Evolutionary conservation across 2,888 invertebrate species (phyloP).

Genomic region (Tetragnatha montana): DNA sequence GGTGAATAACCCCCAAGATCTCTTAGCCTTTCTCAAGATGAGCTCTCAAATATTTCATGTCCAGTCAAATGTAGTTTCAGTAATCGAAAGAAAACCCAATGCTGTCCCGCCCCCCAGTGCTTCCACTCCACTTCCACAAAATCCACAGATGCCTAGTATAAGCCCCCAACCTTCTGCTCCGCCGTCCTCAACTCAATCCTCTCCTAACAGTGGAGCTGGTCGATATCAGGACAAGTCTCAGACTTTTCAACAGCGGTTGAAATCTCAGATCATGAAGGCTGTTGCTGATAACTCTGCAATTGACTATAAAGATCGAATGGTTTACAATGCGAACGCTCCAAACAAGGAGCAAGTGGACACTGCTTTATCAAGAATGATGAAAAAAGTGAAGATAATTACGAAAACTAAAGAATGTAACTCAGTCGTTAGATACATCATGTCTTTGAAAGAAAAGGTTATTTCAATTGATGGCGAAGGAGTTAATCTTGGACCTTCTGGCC

Average conservation of each 20-base stretch:
- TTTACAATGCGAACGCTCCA: slow-evolving; percentile 20
- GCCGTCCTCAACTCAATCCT: slow-evolving; percentile 52
- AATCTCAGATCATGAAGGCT: slow-evolving; percentile 90
- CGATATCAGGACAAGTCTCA: slow-evolving; percentile 79
- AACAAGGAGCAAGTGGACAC: slow-evolving; percentile 63
- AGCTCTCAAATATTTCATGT: slow-evolving; percentile 96
- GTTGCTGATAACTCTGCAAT: slow-evolving; percentile 88
- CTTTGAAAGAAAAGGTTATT: slow-evolving; percentile 77
- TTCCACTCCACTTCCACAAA: slow-evolving; percentile 2
- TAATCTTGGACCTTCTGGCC: slow-evolving; percentile 91
- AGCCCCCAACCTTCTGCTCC: slow-evolving; percentile 23
- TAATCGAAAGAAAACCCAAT: slow-evolving; percentile 78
- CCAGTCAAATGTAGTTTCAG: slow-evolving; percentile 91
- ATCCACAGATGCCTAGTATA: slow-evolving; percentile 2
- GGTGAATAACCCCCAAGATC: slow-evolving; percentile 92
- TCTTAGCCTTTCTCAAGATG: slow-evolving; percentile 92
- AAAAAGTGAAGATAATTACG: slow-evolving; percentile 88
- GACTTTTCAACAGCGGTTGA: slow-evolving; percentile 90
- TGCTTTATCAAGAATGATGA: slow-evolving; percentile 82
- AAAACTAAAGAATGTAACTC: slow-evolving; percentile 86
- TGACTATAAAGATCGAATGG: slow-evolving; percentile 76
- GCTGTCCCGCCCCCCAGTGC: background rate
- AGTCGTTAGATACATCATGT: slow-evolving; percentile 78
- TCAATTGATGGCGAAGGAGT: slow-evolving; percentile 96
- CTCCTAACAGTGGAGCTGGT: slow-evolving; percentile 53